phyloP scores from a whole-genome alignment of 2,113 vertebrate species.

The Coptodon bakossiorum region DNA sequence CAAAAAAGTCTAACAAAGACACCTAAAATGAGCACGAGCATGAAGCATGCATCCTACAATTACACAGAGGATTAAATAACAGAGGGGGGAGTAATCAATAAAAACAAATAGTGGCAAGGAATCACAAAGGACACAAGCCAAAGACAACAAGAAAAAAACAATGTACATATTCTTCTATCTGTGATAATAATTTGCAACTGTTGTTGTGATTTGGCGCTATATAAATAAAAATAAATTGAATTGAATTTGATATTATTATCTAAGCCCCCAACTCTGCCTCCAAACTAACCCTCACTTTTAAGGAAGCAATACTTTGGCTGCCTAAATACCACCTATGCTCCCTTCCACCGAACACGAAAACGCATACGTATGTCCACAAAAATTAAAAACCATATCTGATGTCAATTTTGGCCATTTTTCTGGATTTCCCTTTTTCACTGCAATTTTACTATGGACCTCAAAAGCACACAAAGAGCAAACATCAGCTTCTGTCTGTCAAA shows the following conservation, averaged over 20 bases:
- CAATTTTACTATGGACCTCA: not conserved
- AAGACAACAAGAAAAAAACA: not conserved
- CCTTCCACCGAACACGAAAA: not conserved
- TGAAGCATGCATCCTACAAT: accelerated
- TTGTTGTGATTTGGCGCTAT: not conserved
- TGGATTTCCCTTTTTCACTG: not conserved
- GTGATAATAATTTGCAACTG: not conserved
- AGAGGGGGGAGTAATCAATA: not conserved
- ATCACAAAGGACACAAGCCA: not conserved
- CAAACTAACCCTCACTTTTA: not conserved
- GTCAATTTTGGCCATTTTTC: not conserved
- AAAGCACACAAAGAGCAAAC: not conserved
- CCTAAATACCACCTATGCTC: not conserved
- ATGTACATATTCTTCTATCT: not conserved
- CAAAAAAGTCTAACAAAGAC: not conserved
- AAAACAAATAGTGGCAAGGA: not conserved
- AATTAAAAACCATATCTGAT: not conserved
- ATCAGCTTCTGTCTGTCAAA: not conserved
- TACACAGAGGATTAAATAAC: not conserved
- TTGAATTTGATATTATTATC: not conserved
- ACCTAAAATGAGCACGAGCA: accelerated
- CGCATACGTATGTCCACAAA: accelerated
- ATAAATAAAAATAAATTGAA: not conserved
- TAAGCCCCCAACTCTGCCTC: not conserved
- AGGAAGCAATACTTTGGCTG: not conserved